Evolutionary conservation across 2,113 vertebrate genomes (phyloP).

Genomic region (Ammospiza caudacuta): DNA sequence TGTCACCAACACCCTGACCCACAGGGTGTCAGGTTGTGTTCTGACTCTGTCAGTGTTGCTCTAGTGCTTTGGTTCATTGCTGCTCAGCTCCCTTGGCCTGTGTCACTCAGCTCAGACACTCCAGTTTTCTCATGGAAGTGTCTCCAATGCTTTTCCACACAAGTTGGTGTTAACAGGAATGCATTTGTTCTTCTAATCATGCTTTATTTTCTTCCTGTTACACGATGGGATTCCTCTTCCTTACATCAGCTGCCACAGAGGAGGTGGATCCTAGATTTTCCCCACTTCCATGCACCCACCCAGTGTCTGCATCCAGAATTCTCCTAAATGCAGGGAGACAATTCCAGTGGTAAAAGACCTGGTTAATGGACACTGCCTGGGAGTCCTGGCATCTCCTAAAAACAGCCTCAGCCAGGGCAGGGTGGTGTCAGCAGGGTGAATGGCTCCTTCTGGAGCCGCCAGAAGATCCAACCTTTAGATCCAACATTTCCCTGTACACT

Average conservation of each 20-base stretch:
- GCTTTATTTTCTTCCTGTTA: not conserved
- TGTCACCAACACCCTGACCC: too few species aligned
- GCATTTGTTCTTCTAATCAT: not conserved
- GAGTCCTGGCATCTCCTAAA: too few species aligned
- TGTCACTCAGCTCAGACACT: not conserved
- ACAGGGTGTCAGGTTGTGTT: too few species aligned
- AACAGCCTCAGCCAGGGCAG: not conserved
- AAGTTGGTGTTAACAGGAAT: not conserved
- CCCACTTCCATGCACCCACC: not conserved
- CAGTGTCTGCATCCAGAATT: not conserved
- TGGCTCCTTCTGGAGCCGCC: not conserved
- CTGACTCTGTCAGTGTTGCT: too few species aligned
- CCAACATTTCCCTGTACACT: rapidly evolving
- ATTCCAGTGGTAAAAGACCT: not conserved
- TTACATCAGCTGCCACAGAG: rapidly evolving
- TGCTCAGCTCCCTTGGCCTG: not conserved
- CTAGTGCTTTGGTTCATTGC: too few species aligned
- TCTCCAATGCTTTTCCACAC: not conserved
- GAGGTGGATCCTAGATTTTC: not conserved
- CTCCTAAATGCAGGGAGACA: not conserved
- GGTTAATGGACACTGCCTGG: not conserved
- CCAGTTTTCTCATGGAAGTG: not conserved
- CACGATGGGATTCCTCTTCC: not conserved
- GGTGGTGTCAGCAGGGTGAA: not conserved
- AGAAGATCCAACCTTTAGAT: not conserved